phyloP scores from a whole-genome alignment of 2,797 vertebrate species.

The Phataginus tricuspis region DNA sequence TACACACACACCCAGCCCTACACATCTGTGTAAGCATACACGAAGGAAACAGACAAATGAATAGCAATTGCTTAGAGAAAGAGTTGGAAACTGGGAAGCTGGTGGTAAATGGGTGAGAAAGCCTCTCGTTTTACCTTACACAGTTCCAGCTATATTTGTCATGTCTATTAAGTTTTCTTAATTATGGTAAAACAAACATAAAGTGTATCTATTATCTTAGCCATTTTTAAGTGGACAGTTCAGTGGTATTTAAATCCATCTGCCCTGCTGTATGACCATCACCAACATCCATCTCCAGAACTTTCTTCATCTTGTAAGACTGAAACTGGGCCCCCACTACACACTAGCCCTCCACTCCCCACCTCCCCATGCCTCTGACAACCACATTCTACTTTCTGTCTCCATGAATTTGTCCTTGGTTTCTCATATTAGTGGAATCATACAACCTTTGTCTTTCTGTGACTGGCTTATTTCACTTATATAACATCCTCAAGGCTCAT shows the following conservation, averaged over 20 bases:
- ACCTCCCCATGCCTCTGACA: background rate
- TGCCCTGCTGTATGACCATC: background rate
- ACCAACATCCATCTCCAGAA: background rate
- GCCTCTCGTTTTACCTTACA: background rate
- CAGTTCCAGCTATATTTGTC: background rate
- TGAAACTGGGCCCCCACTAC: background rate
- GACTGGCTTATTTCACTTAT: background rate
- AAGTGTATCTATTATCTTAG: background rate
- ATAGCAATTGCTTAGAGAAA: background rate
- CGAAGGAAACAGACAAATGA: background rate
- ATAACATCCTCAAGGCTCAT: background rate
- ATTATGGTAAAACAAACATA: background rate
- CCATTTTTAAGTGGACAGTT: background rate
- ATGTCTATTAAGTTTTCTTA: background rate
- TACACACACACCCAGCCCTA: background rate
- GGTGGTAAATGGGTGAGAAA: background rate
- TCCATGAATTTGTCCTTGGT: background rate
- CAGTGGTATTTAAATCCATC: background rate
- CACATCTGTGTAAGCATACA: background rate
- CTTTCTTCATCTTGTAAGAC: background rate
- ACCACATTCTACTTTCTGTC: background rate
- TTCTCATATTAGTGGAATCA: background rate
- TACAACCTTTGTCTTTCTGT: background rate
- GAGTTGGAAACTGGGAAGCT: background rate
- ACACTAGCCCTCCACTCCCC: background rate